Conservation (phyloP, 2,113 vertebrate genomes). For the Heterocephalus glaber region DNA sequence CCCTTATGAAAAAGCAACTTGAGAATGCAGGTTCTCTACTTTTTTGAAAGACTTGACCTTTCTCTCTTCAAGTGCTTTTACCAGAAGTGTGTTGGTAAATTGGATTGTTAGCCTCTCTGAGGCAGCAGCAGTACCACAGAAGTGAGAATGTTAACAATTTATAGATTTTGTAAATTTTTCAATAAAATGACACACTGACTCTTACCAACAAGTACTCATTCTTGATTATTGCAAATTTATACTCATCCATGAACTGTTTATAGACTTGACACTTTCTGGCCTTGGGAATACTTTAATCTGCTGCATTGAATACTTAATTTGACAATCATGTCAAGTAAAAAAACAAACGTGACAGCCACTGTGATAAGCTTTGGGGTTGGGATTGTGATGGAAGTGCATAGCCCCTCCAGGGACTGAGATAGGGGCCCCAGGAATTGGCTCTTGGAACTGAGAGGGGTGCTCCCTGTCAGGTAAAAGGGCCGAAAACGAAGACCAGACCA, state of each 20-base stretch:
- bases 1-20: background rate
- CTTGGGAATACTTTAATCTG: constrained; percentile 7
- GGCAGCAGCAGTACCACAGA: background rate
- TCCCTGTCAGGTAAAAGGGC: too few species aligned
- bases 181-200: background rate
- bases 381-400: background rate
- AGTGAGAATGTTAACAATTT: background rate
- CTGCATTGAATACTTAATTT: constrained; percentile 40
- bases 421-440: background rate
- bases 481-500: too few species aligned
- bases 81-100: background rate
- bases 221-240: constrained; percentile 43
- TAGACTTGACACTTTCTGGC: constrained; percentile 36
- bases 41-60: background rate
- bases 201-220: background rate
- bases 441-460: background rate
- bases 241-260: constrained; percentile 52
- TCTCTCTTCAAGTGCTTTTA: constrained; percentile 17
- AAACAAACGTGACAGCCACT: background rate
- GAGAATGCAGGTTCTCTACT: background rate
- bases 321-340: background rate
- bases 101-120: background rate
- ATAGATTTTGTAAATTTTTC: constrained; percentile 48
- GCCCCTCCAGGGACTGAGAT: background rate
- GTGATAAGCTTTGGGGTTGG: background rate